A percentile compares a stretch with the other conserved stretches of the same genome.
These are phyloP conservation scores for Achroia grisella DNA, from an alignment of 1,140 invertebrate genomes.

Conservation along the genomic window DNA sequence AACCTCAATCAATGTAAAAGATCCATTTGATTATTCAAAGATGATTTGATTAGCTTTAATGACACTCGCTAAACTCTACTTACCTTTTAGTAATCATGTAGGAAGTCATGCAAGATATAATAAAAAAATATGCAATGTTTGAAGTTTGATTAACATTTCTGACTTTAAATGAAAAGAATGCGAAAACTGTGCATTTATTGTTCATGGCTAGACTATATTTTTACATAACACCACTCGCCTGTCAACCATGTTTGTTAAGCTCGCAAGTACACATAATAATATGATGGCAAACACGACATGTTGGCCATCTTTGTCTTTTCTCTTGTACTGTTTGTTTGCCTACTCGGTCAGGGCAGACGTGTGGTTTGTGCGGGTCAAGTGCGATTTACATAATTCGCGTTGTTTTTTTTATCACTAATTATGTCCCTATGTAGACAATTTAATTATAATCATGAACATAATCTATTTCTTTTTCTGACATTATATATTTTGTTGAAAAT, in stretches of 20 bases:
- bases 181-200: neutral
- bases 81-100: too few species aligned
- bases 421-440: too few species aligned
- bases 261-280: slow-evolving; percentile 45
- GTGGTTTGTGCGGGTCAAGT: slow-evolving; percentile 60
- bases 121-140: too few species aligned
- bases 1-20: too few species aligned
- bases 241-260: slow-evolving; percentile 33
- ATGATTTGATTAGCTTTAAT: too few species aligned
- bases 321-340: slow-evolving; percentile 46
- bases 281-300: slow-evolving; percentile 44
- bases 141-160: neutral
- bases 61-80: too few species aligned
- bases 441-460: too few species aligned
- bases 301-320: slow-evolving; percentile 44
- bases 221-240: slow-evolving; percentile 14
- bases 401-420: too few species aligned
- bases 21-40: too few species aligned
- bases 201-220: neutral
- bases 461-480: too few species aligned
- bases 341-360: slow-evolving; percentile 62
- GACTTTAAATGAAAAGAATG: neutral
- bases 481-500: too few species aligned
- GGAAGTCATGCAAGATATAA: too few species aligned
- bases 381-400: slow-evolving; percentile 17